Evolutionary conservation across 1,140 invertebrate genomes (phyloP), one percentile per base, ranked within the genome.

Genomic region (Thaumatotibia leucotreta): DNA sequence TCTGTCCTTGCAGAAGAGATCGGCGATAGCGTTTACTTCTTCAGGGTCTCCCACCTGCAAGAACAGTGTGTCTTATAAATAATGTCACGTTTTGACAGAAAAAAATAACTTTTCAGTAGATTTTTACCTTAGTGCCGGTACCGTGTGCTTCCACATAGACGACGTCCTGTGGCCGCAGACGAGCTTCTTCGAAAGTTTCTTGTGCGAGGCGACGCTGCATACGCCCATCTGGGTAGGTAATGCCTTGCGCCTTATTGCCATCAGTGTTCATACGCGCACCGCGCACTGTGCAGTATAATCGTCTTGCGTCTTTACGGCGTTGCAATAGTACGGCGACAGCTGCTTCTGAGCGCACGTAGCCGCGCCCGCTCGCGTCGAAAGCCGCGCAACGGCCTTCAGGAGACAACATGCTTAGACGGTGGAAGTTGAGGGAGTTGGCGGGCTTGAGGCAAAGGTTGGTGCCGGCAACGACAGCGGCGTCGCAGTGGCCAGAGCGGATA

Each of bases 121-220:
- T 23, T 17, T 22, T 31, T 35, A 95, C 94, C 91, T 98, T 95
- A 0, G 98, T 99, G 33, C 98, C 98, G 4, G 98, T 99, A 20
- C 98, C 98, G 86, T 99, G 98, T 14, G 97, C 97, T 88, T 99
- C 98, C 9, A 99, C 94, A 84, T 98, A 99, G 0, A 87, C 91
- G 0, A 99, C 95, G 35, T 96, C 94, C 31, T 91, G 83, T 3
- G 98, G 98, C 77, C 96, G 94, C n/a, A 99, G 81, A 0, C 94
- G 94, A 14, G 93, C 94, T 84, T 98, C 97, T 4, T 88, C 91
- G 83, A 98, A 99, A 0, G 97, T 94, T 81, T 98, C 96, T 61
- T 94, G 88, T 69, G 99, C 95, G n/a, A 99, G 92, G 63, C 93
- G 92, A 68, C 96, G 96, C 88, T 99, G 98, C 93, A 97, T 95